Conservation (phyloP, 2,113 vertebrate genomes). For the Typhlomys cinereus region DNA sequence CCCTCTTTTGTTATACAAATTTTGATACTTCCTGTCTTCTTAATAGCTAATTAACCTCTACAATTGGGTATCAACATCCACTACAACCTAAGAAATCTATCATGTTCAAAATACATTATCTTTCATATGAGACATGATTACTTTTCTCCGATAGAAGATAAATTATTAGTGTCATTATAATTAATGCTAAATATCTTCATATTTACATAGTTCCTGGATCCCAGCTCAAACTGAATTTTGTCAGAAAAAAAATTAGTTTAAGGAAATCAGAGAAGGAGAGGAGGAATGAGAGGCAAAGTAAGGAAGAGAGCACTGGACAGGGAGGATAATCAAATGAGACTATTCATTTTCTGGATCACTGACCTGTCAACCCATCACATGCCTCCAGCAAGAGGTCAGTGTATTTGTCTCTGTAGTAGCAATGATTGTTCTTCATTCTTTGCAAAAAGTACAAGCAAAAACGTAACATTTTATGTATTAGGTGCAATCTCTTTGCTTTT, state of each 20-base stretch:
- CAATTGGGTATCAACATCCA: background rate
- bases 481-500: too few relatives aligned
- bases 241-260: background rate
- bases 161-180: background rate
- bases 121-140: background rate
- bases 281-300: background rate
- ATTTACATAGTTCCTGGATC: background rate
- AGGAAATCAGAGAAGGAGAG: background rate
- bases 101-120: background rate
- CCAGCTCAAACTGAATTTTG: background rate
- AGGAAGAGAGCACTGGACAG: background rate
- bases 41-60: background rate
- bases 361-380: background rate
- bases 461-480: background rate
- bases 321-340: background rate
- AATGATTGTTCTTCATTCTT: background rate
- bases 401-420: background rate
- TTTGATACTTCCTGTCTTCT: background rate
- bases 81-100: background rate
- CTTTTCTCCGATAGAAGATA: background rate
- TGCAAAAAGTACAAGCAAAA: background rate
- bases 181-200: background rate
- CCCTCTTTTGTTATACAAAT: background rate
- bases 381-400: background rate
- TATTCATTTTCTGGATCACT: background rate